Base-by-base conservation (phyloP, 37 sponge, comb jelly and placozoan species). In the Axinella damicornis region DNA sequence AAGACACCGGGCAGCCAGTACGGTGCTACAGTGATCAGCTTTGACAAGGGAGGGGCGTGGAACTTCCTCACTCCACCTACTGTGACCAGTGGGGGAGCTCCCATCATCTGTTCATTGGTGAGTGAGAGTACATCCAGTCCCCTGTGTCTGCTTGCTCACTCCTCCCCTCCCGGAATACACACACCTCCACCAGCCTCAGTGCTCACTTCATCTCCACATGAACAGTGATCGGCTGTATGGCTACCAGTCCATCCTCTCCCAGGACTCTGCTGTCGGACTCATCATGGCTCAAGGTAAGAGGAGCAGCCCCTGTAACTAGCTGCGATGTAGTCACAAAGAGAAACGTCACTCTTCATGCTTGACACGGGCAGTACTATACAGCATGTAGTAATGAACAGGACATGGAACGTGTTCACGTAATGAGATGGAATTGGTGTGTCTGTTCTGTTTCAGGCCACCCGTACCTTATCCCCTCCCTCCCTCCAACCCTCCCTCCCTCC, bases 21-120 rank as follows among this genome's bases (percentile, higher is more conserved):
- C 34, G 80, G 83, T 28, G 41, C 71, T 28, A 82, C 85, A 18
- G 88, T 95, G 5, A 87, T 92, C 65, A 83, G 73, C 61, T 96
- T 75, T 55, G 92, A 96, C 69, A 96, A 96, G 70, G 97, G 97
- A 38, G 94, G 89, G 39, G 60, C 37, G 35, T 96, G 97, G 97
- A 34, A 31, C 53, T 32, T 67, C 11, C 64, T 96, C 5, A 71
- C 80, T 41, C 82, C 97, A 5, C 97, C 97, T 14, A 74, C 82
- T 62, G 25, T 17, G 22, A 74, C n/a, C 53, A 36, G 39, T 11
- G 9, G 46, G 4, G 46, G 46, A 46, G 37, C 19, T 5, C n/a
- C n/a, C n/a, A n/a, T n/a, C n/a, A 24, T 58, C 67, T 90, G 91
- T 69, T 5, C 27, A 21, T 82, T 79, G 31, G 91, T 90, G 30